phyloP scores from a whole-genome alignment of 2,888 invertebrate species.

The Cephus pygmeus region DNA sequence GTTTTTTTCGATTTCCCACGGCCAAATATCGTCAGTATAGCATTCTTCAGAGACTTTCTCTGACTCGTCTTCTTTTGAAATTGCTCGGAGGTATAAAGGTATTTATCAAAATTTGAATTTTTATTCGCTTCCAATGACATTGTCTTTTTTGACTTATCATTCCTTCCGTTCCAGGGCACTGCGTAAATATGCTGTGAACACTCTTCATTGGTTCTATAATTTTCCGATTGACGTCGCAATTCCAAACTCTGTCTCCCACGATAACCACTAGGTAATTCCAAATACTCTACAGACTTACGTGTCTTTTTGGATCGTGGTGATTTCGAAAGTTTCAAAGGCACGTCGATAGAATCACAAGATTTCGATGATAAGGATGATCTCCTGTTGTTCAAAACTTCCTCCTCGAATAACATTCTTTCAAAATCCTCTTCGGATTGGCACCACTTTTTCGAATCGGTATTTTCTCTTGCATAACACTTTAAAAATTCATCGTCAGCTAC shows the following conservation, averaged over 20 bases:
- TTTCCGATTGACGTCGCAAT: not conserved
- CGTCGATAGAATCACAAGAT: not conserved
- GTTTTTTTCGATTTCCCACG: not conserved
- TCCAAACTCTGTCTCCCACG: not conserved
- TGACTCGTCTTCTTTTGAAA: not conserved
- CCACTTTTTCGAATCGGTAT: not conserved
- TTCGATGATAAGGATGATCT: not conserved
- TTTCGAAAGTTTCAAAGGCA: not conserved
- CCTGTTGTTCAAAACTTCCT: not conserved
- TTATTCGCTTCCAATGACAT: not conserved
- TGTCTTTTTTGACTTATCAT: not conserved
- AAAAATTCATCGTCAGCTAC: constrained; percentile 32
- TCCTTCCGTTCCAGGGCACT: not conserved
- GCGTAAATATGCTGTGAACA: not conserved
- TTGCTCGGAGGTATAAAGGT: not conserved
- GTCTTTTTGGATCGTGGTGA: not conserved
- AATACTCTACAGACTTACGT: not conserved
- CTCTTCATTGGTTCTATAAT: not conserved
- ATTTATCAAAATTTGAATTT: not conserved
- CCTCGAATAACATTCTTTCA: not conserved
- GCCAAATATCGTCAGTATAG: not conserved
- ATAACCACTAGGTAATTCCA: not conserved
- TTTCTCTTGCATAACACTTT: constrained; percentile 9
- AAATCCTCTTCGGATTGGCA: not conserved
- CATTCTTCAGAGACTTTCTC: not conserved